Evolutionary conservation across 2,113 vertebrate species (phyloP).

Genomic region (Gracilinanus agilis): DNA sequence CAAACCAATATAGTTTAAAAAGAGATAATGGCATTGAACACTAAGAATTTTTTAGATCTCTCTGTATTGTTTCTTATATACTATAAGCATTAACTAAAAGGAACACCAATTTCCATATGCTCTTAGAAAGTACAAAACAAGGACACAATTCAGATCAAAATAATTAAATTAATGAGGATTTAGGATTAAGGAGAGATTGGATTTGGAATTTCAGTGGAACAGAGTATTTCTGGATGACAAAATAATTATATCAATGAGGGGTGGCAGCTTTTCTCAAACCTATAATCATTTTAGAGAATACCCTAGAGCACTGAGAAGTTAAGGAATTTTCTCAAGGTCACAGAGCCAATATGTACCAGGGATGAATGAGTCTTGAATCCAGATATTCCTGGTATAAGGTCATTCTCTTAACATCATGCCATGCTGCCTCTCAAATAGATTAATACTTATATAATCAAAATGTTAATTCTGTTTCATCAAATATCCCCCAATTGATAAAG

Average conservation of each 20-base stretch:
- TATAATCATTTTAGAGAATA: background rate
- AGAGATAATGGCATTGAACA: background rate
- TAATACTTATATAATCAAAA: background rate
- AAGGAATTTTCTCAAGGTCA: background rate
- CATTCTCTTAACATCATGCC: background rate
- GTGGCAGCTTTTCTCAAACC: background rate
- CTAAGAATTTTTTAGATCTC: background rate
- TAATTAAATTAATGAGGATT: conserved; percentile 22
- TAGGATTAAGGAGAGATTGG: background rate
- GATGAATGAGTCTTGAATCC: background rate
- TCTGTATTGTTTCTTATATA: background rate
- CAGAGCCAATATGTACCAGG: background rate
- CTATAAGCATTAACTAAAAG: background rate
- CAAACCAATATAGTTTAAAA: background rate
- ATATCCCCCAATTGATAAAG: background rate
- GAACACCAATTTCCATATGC: background rate
- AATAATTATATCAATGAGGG: background rate
- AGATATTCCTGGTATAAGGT: background rate
- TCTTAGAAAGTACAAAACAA: conserved; percentile 22
- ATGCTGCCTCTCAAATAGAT: background rate
- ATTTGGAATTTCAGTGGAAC: background rate
- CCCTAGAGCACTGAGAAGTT: background rate
- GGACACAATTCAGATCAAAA: background rate
- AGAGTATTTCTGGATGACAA: background rate
- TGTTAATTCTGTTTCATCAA: background rate